phyloP scores from a whole-genome alignment of 2,797 vertebrate genomes.

The Alca torda region DNA sequence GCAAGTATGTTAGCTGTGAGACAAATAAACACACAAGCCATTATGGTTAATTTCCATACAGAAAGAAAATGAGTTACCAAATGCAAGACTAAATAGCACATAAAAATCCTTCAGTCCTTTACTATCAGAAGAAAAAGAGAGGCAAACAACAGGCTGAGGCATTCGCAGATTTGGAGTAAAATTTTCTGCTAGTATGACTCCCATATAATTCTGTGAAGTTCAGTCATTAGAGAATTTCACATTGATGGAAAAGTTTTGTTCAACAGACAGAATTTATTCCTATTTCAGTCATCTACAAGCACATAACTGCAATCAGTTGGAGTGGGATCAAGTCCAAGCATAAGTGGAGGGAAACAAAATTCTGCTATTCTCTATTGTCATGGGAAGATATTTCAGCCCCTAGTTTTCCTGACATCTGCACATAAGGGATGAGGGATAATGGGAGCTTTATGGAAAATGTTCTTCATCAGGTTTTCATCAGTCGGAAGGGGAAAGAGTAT shows the following conservation, averaged over 20 bases:
- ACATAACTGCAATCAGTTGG: background rate
- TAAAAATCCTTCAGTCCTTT: background rate
- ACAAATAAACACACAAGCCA: background rate
- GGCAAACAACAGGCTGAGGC: background rate
- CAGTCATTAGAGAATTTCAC: conserved; percentile 12
- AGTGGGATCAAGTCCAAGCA: conserved; percentile 1
- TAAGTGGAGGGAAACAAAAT: conserved; percentile 16
- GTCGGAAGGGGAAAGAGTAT: background rate
- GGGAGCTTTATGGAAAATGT: background rate
- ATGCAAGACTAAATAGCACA: background rate
- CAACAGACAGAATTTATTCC: conserved; percentile 19
- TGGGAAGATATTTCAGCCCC: background rate
- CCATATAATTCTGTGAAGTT: background rate
- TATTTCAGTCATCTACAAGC: conserved; percentile 24
- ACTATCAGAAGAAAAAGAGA: background rate
- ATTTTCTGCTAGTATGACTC: background rate
- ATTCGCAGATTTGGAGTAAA: background rate
- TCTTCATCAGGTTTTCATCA: background rate
- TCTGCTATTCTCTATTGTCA: background rate
- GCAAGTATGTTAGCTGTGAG: background rate
- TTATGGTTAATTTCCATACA: background rate
- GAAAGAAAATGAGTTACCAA: conserved; percentile 18
- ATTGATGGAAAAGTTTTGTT: conserved; percentile 14
- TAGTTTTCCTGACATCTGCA: background rate
- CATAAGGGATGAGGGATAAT: background rate